Evolutionary conservation across 1,140 invertebrate species (phyloP).

Genomic region (honey bee (Apis mellifera)): Amel_HAv3.1 CM009944.2:7147001-7147500

Average conservation of each 20-base stretch:
- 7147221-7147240: constrained; percentile 23
- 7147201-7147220: not conserved
- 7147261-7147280: constrained; percentile 20
- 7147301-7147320: not conserved
- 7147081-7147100: not conserved
- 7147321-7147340: not conserved
- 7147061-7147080: constrained; percentile 2
- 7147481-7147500: constrained; percentile 25
- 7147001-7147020: constrained; percentile 12
- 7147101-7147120: not conserved
- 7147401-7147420: constrained; percentile 44
- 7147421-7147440: constrained; percentile 8
- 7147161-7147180: too few relatives aligned
- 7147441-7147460: constrained; percentile 13
- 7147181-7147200: not conserved
- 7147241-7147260: not conserved
- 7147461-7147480: constrained; percentile 23
- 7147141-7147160: not conserved
- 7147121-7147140: not conserved
- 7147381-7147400: constrained; percentile 31
- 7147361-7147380: constrained; percentile 11
- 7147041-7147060: constrained; percentile 12
- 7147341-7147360: not conserved
- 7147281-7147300: not conserved
- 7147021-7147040: not conserved